These are phyloP conservation scores for Drosophila orosa DNA, from an alignment of 1,140 invertebrate genomes.

Conservation along the genomic window DNA sequence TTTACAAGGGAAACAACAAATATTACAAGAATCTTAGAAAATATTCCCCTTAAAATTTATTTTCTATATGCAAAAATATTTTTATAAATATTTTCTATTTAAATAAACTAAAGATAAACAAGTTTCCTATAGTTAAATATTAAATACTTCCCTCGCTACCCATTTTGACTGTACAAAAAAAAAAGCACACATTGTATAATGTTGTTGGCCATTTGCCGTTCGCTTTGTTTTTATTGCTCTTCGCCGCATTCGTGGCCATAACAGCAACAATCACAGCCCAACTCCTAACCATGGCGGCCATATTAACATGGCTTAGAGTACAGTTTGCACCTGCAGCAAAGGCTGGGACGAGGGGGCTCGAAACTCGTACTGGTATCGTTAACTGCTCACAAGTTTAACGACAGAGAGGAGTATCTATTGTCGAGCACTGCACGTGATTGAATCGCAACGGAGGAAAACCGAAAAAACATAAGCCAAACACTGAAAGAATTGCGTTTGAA, in stretches of 20 bases:
- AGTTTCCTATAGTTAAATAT: too few species aligned
- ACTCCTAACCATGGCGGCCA: conserved; percentile 65
- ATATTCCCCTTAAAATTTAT: background rate
- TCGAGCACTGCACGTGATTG: conserved; percentile 76
- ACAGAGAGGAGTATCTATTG: conserved; percentile 72
- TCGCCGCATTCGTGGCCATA: conserved; percentile 50
- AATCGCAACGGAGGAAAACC: conserved; percentile 47
- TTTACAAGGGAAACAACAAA: background rate
- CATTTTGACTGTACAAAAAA: conserved; percentile 32
- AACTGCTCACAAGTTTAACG: conserved; percentile 72
- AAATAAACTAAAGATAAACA: background rate
- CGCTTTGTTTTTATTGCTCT: conserved; percentile 76
- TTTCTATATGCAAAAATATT: too few species aligned
- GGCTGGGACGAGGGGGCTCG: conserved; percentile 23
- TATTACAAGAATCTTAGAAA: background rate
- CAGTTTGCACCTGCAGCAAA: conserved; percentile 79
- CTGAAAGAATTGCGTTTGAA: conserved; percentile 55
- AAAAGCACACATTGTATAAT: conserved; percentile 47
- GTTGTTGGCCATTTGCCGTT: conserved; percentile 59
- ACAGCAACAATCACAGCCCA: conserved; percentile 53
- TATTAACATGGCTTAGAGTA: conserved; percentile 75
- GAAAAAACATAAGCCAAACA: conserved; percentile 17
- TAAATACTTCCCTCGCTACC: background rate
- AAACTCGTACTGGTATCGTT: conserved; percentile 46
- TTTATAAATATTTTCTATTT: too few species aligned